These are phyloP conservation scores for Leistus spinibarbis DNA, from an alignment of 2,888 invertebrate genomes.

Conservation along the genomic window DNA sequence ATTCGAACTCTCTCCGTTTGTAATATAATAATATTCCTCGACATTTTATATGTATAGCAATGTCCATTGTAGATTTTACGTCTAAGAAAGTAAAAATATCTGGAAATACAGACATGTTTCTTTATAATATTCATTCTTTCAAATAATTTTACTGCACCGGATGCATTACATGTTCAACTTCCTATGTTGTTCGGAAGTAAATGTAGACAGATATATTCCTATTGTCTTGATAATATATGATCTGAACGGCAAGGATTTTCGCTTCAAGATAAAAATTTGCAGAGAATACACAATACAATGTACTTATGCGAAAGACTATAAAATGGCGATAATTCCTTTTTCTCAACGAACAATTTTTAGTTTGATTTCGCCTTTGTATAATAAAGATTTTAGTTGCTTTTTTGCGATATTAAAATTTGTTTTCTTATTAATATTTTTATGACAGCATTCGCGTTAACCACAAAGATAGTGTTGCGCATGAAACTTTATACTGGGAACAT, in stretches of 20 bases:
- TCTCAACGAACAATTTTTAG: background rate
- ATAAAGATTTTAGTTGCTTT: background rate
- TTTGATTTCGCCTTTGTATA: background rate
- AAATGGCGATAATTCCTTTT: background rate
- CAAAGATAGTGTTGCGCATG: background rate
- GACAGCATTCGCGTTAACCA: conserved; percentile 6
- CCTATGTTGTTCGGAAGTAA: background rate
- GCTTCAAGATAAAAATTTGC: background rate
- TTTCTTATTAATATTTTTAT: conserved; percentile 33
- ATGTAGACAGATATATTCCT: background rate
- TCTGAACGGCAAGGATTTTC: background rate
- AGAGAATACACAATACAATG: background rate
- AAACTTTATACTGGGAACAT: conserved; percentile 12
- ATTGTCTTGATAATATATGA: background rate
- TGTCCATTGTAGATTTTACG: no score
- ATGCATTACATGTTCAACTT: background rate
- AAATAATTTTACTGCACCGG: background rate
- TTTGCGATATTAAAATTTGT: conserved; percentile 15
- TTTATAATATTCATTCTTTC: no score
- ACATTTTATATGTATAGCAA: no score
- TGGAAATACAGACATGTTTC: no score
- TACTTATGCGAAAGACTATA: background rate
- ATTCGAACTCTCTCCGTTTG: no score
- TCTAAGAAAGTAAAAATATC: no score
- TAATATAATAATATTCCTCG: no score